phyloP scores from a whole-genome alignment of 2,888 invertebrate species.

The Papilio gigon region DNA sequence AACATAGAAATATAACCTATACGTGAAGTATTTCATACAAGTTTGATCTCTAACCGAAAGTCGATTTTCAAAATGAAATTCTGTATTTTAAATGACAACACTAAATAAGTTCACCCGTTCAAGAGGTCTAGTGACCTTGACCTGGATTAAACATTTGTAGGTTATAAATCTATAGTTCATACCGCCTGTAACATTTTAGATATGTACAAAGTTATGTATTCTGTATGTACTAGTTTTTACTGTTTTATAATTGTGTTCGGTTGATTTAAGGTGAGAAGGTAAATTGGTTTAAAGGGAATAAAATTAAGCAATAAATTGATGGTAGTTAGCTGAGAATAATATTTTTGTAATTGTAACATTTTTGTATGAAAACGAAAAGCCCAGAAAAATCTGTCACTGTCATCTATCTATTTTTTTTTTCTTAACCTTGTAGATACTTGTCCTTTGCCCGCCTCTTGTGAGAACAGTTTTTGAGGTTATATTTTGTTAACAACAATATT shows the following conservation, averaged over 20 bases:
- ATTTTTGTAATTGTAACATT: slow-evolving; percentile 2
- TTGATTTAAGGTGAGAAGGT: not conserved
- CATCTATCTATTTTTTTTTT: not conserved
- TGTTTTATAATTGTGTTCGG: not conserved
- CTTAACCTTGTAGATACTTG: no score
- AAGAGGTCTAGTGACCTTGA: no score
- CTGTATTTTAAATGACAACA: no score
- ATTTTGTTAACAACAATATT: no score
- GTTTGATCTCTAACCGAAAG: no score
- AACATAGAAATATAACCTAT: no score
- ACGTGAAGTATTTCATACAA: no score
- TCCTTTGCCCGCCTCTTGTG: no score
- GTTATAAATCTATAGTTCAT: not conserved
- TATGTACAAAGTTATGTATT: not conserved
- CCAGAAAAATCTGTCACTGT: not conserved
- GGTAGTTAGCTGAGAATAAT: slow-evolving; percentile 12
- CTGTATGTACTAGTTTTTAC: not conserved
- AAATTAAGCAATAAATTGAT: slow-evolving; percentile 18
- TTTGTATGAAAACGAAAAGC: not conserved
- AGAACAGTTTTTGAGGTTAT: no score
- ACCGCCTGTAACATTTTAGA: not conserved
- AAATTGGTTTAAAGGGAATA: not conserved
- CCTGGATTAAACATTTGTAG: not conserved
- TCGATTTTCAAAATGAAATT: no score
- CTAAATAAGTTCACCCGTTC: no score